phyloP scores from a whole-genome alignment of 2,888 invertebrate genomes.

The Ornithoptera priamus region DNA sequence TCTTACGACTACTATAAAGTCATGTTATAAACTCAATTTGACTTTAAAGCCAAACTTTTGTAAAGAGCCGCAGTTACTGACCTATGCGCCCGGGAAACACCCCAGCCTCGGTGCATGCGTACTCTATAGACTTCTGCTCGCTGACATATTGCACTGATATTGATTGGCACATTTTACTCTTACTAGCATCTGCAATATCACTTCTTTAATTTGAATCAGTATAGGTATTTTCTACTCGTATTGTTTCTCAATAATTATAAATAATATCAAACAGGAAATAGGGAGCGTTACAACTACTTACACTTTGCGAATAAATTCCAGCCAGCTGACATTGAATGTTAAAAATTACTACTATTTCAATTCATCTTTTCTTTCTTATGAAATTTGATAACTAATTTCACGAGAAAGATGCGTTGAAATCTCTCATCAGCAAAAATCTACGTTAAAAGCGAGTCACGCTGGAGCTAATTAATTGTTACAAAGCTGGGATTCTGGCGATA shows the following conservation, averaged over 20 bases:
- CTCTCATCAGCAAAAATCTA: not conserved
- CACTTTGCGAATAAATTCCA: no score
- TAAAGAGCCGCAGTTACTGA: conserved; percentile 55
- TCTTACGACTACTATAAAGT: not conserved
- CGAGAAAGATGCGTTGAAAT: not conserved
- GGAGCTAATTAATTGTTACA: conserved; percentile 5
- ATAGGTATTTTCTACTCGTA: no score
- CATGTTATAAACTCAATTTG: not conserved
- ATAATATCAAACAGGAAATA: no score
- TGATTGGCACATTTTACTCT: conserved; percentile 44
- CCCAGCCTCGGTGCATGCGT: conserved; percentile 59
- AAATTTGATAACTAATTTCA: not conserved
- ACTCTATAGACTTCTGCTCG: conserved; percentile 45
- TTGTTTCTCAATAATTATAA: no score
- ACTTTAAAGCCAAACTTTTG: conserved; percentile 2
- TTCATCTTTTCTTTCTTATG: not conserved
- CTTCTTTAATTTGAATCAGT: no score
- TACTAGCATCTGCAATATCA: conserved; percentile 20
- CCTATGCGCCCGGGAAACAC: conserved; percentile 58
- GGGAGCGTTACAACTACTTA: no score
- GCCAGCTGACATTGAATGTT: not conserved
- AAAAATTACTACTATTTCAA: not conserved
- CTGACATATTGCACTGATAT: conserved; percentile 58
- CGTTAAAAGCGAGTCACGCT: not conserved
- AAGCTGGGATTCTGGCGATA: conserved; percentile 19